phyloP scores from a whole-genome alignment of 2,113 vertebrate species.

The Elgaria multicarinata region DNA sequence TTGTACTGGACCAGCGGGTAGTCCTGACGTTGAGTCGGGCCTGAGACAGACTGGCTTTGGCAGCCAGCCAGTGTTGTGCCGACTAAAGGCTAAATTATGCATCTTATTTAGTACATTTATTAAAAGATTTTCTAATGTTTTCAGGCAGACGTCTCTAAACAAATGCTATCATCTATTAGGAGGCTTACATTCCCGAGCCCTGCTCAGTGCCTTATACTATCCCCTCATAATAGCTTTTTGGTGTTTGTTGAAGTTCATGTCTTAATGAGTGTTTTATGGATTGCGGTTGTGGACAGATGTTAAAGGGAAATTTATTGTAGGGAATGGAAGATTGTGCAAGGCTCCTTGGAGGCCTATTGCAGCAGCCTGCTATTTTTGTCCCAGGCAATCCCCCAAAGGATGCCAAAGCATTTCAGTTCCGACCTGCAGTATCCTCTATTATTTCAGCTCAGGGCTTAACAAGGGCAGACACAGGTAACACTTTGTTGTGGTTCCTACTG shows the following conservation, averaged over 20 bases:
- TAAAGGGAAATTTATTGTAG: constrained; percentile 39
- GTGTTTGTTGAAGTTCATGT: constrained; percentile 66
- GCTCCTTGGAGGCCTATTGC: neutral
- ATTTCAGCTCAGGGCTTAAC: neutral
- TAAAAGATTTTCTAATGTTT: constrained; percentile 73
- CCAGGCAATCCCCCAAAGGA: neutral
- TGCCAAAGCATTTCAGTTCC: neutral
- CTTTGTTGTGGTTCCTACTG: neutral
- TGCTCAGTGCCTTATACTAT: constrained; percentile 58
- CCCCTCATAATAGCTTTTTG: constrained; percentile 67
- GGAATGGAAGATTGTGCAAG: neutral
- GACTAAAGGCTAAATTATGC: constrained; percentile 71
- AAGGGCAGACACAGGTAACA: neutral
- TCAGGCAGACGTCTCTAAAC: constrained; percentile 71
- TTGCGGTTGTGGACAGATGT: constrained; percentile 47
- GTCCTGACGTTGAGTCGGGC: constrained; percentile 57
- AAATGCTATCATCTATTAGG: constrained; percentile 73
- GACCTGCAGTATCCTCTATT: neutral
- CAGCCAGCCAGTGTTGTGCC: constrained; percentile 39
- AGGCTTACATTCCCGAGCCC: constrained; percentile 54
- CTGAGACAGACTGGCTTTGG: constrained; percentile 53
- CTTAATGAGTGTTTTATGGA: constrained; percentile 60
- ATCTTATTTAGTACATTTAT: constrained; percentile 78
- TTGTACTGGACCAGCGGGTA: constrained; percentile 66
- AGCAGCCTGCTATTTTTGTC: neutral